A percentile compares a stretch with the other conserved stretches of the same genome.
phyloP scores from a whole-genome alignment of 2,888 invertebrate genomes.

The Acrobeloides nanus region DNA sequence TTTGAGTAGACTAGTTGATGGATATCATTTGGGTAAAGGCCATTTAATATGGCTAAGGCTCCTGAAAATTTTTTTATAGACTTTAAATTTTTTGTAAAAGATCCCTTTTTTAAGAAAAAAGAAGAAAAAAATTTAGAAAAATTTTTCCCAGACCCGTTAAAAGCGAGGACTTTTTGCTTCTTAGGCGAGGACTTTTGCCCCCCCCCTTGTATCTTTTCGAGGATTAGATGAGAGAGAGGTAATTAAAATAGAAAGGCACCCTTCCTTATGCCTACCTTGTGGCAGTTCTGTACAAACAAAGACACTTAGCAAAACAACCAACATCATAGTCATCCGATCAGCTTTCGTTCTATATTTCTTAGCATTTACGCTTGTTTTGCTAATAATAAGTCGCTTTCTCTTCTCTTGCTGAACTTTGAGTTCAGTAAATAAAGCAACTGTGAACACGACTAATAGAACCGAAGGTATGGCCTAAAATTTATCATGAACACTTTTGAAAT shows the following conservation, averaged over 20 bases:
- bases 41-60: slow-evolving; percentile 34
- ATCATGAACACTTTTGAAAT: neutral
- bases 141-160: too few relatives aligned
- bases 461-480: slow-evolving; percentile 34
- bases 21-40: slow-evolving; percentile 28
- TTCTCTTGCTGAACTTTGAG: slow-evolving; percentile 27
- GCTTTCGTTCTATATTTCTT: slow-evolving; percentile 20
- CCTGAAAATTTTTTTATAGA: slow-evolving; percentile 8
- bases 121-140: too few relatives aligned
- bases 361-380: slow-evolving; percentile 21
- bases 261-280: slow-evolving; percentile 36
- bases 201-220: too few relatives aligned
- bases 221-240: too few relatives aligned
- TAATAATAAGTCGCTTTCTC: slow-evolving; percentile 27
- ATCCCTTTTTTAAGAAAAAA: too few relatives aligned
- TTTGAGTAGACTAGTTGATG: slow-evolving; percentile 34
- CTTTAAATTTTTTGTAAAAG: too few relatives aligned
- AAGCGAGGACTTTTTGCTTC: too few relatives aligned
- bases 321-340: slow-evolving; percentile 58
- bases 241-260: too few relatives aligned
- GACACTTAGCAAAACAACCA: slow-evolving; percentile 69
- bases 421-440: slow-evolving; percentile 31
- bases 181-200: too few relatives aligned
- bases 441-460: slow-evolving; percentile 32
- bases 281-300: slow-evolving; percentile 72